Base-by-base conservation (phyloP, 2,888 invertebrate species). In the Gnatocerus cornutus region DNA sequence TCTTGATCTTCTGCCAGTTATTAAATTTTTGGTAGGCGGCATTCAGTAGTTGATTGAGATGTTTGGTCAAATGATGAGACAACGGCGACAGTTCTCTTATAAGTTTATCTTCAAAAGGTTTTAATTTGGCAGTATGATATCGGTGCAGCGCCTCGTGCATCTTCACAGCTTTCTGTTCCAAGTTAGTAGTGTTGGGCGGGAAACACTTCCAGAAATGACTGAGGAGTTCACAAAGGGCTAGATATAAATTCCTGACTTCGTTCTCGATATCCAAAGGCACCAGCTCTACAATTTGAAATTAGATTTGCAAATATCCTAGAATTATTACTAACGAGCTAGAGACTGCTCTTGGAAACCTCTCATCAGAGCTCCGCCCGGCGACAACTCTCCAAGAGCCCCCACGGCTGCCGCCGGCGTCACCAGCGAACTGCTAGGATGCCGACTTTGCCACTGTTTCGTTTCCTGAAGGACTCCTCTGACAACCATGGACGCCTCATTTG, bases 131-230 rank as follows among this genome's bases (percentile, higher is more conserved):
- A 80, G 91, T 90, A 83, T 97, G 93, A 85, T 96, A 98, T 81
- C 95, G 89, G 75, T 94, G 92, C 74, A 98, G 84, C 0, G 97
- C 96, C 76, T 94, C 93, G 77, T 96, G 94, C 92, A 96, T 96
- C 81, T 92, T 91, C n/a, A 92, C 87, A 0, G 94, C 91, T 84
- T 95, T 91, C 14, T 92, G 91, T 82, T 96, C 94, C 37, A 93
- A 86, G 59, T 90, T 89, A 13, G 91, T 88, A 1, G 91, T 91
- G 0, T 92, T 91, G 0, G 92, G 92, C 33, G 94, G 94, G 87
- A 99, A 98, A 83, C 97, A 94, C 46, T 92, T 89, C 98, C 99
- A 99, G 86, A 99, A 95, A 85, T 98, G 98, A 69, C 95, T 90
- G 9, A 98, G 86, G 68, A 99, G 85, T 86, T 99, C 99, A 71